Evolutionary conservation across 2,888 invertebrate species (phyloP).

Genomic region (Hanleya hanleyi): DNA sequence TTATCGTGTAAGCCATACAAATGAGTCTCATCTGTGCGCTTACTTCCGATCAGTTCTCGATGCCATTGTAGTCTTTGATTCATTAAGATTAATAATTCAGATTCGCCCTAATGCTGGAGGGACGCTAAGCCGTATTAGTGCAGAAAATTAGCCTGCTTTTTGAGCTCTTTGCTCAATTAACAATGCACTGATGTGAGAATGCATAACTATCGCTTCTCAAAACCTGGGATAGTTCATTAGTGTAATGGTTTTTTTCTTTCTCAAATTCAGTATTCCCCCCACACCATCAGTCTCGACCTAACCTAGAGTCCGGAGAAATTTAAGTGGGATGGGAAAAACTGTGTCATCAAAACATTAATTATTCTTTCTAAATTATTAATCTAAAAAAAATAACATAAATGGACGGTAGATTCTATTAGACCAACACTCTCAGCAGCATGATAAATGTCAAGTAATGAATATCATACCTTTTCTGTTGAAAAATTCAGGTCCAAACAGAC

Average conservation of each 20-base stretch:
- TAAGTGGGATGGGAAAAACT: no score
- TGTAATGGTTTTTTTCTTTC: background rate
- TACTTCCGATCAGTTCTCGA: background rate
- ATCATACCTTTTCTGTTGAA: no score
- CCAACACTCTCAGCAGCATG: no score
- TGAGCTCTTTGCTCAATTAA: conserved; percentile 4
- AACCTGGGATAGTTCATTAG: background rate
- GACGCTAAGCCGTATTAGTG: conserved; percentile 5
- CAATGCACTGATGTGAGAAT: background rate
- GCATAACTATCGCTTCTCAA: background rate
- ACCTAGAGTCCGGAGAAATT: background rate
- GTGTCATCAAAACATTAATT: no score
- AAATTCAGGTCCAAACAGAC: no score
- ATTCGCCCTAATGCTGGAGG: background rate
- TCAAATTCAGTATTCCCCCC: no score
- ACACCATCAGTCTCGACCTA: no score
- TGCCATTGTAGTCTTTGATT: background rate
- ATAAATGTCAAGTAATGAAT: no score
- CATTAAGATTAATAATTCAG: conserved; percentile 7
- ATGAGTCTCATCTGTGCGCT: background rate
- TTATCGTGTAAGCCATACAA: background rate
- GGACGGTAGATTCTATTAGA: no score
- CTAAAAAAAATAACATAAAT: no score
- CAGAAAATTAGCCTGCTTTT: conserved; percentile 10
- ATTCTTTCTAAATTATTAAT: no score